phyloP scores from a whole-genome alignment of 1,140 invertebrate species.

The Drosophila sucinea region DNA sequence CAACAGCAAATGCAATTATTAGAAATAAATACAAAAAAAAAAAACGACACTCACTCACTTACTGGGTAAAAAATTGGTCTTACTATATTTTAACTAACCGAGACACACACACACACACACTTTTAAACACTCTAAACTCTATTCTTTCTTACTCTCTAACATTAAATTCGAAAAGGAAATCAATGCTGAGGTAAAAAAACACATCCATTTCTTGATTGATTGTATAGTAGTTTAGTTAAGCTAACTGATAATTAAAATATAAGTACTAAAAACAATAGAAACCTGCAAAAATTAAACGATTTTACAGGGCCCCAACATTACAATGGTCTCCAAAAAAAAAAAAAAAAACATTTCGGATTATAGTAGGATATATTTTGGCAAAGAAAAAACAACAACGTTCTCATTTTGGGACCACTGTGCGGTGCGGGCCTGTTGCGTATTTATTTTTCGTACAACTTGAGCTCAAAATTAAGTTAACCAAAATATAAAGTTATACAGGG shows the following conservation, averaged over 20 bases:
- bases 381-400: background rate
- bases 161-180: constrained; percentile 8
- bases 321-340: background rate
- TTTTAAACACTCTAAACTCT: background rate
- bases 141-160: background rate
- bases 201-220: background rate
- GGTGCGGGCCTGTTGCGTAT: background rate
- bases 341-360: too few relatives aligned
- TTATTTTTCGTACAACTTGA: background rate
- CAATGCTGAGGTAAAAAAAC: background rate
- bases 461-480: background rate
- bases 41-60: constrained; percentile 9
- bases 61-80: background rate
- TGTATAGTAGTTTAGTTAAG: constrained; percentile 6
- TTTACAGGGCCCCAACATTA: background rate
- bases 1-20: constrained; percentile 63
- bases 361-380: too few relatives aligned
- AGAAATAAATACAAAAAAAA: constrained; percentile 20
- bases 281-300: background rate
- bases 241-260: background rate
- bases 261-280: background rate
- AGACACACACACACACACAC: background rate
- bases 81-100: background rate
- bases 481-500: too few relatives aligned
- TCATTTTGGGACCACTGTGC: constrained; percentile 11